Base-by-base conservation (phyloP, 1,140 invertebrate genomes). In the Battus philenor region DNA sequence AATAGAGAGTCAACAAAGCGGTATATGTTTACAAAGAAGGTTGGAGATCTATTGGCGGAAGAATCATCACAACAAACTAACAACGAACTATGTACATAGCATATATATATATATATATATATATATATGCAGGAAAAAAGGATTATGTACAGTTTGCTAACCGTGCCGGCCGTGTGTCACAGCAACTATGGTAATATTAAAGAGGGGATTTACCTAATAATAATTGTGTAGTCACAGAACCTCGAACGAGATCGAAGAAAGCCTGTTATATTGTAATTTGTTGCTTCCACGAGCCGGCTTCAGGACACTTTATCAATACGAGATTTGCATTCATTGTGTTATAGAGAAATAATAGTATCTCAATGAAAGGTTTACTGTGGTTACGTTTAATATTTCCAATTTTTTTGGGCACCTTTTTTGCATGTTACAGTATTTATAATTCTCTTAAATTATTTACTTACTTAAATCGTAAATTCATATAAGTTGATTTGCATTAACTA, bases 181-280 rank as follows among this genome's bases (percentile, higher is more conserved):
- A n/a, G n/a, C n/a, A n/a, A n/a, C 32, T 9, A 1, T 13, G 39
- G 16, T 24, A 47, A 54, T 39, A 54, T 39, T 48, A 54, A 54
- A 44, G 16, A 32, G 33, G 17, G 41, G 33, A 39, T 54, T 54
- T 48, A 54, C 46, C 39, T 36, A 54, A 54, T 48, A 54, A 54
- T 54, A 39, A 41, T 22, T 12, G 38, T 8, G 32, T 17, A 16
- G 31, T 33, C 31, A 30, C 29, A 30, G 9, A 41, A 38, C 15
- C 13, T 24, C n/a, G 39, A 41, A 34, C 6, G 13, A 43, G 11
- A 43, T 34, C 41, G 36, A 49, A 33, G 16, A 22, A 17, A 38
- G 18, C 22, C 47, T 43, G 15, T 27, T 36, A 10, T 36, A 44
- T 29, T 46, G 22, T 34, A 34, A 30, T 34, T 44, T 44, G 36